Evolutionary conservation across 2,113 vertebrate species (phyloP).

Genomic region (Zootoca vivipara): DNA sequence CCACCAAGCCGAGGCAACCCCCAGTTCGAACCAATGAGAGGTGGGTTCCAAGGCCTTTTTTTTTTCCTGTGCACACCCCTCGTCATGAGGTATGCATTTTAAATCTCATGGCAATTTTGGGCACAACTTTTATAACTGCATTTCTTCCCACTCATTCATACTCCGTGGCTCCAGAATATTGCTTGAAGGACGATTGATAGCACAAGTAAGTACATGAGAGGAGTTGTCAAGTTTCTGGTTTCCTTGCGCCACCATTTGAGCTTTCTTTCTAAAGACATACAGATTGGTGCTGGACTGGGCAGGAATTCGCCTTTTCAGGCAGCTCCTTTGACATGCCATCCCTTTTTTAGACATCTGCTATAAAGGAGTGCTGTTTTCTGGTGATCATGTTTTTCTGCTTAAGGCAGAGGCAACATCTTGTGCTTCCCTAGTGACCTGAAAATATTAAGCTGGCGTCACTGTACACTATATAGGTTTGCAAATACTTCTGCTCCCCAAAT

Average conservation of each 20-base stretch:
- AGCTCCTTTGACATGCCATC: background rate
- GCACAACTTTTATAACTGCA: conserved; percentile 24
- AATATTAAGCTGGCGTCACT: background rate
- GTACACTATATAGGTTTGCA: accelerated
- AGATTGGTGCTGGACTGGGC: conserved; percentile 30
- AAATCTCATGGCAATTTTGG: background rate
- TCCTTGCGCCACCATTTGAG: conserved; percentile 26
- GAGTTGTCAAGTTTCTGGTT: background rate
- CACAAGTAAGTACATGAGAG: conserved; percentile 22
- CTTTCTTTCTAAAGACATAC: background rate
- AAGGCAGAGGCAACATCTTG: background rate
- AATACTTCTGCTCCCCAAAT: background rate
- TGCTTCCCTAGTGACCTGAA: background rate
- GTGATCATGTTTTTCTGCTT: background rate
- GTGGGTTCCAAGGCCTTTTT: background rate
- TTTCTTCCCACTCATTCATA: background rate
- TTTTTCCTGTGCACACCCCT: background rate
- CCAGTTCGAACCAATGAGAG: background rate
- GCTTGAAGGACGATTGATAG: conserved; percentile 33
- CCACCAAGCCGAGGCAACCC: background rate
- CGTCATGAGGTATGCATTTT: background rate
- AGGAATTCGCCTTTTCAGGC: background rate
- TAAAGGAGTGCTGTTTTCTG: background rate
- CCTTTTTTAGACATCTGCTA: background rate
- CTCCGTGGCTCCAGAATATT: conserved; percentile 26